These are phyloP conservation scores for Pyralis farinalis DNA, from an alignment of 2,888 invertebrate species.

Conservation along the genomic window DNA sequence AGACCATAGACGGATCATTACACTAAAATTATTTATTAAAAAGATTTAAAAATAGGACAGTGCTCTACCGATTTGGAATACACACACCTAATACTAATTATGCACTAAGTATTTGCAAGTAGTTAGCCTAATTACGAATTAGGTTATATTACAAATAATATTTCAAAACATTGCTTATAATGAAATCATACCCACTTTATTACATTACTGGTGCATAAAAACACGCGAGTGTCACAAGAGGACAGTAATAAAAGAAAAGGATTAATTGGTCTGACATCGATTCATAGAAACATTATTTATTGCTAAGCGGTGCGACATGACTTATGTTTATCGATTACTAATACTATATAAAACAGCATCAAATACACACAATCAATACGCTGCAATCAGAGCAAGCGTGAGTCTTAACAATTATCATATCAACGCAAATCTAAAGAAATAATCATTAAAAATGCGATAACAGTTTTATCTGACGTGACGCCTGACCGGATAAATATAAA, in stretches of 20 bases:
- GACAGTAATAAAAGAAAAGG: too few relatives aligned
- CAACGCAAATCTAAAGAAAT: conserved; percentile 14
- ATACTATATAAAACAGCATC: conserved; percentile 16
- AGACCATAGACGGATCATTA: too few relatives aligned
- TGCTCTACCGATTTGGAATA: too few relatives aligned
- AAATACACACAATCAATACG: conserved; percentile 24
- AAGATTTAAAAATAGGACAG: too few relatives aligned
- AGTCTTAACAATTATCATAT: conserved; percentile 14
- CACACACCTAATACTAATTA: too few relatives aligned
- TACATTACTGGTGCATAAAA: not conserved
- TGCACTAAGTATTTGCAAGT: too few relatives aligned
- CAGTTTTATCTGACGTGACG: conserved; percentile 21
- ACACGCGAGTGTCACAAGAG: not conserved
- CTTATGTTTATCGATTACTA: not conserved
- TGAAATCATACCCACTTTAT: not conserved
- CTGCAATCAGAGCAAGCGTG: conserved; percentile 21
- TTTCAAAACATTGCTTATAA: not conserved
- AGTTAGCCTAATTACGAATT: too few relatives aligned
- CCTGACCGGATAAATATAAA: too few relatives aligned
- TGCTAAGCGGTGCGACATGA: conserved; percentile 1
- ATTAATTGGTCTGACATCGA: not conserved
- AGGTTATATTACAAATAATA: too few relatives aligned
- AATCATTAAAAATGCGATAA: conserved; percentile 28
- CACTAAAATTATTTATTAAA: too few relatives aligned
- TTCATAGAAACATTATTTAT: not conserved